Evolutionary conservation across 1,140 invertebrate species (phyloP).

Genomic region (Coenobita brevimanus): DNA sequence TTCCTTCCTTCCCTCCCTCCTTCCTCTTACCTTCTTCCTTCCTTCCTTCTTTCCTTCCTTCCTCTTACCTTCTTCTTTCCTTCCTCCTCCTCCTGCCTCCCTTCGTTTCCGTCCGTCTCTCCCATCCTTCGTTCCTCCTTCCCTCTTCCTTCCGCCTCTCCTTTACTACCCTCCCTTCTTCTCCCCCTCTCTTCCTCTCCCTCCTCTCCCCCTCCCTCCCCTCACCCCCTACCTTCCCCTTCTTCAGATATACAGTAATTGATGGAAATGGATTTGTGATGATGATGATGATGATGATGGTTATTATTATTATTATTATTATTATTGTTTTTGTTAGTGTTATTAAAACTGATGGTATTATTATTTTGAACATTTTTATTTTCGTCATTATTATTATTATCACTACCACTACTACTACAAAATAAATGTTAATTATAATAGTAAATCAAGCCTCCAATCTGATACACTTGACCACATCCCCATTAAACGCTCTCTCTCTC

Average conservation of each 20-base stretch:
- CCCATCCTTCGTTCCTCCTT: no score
- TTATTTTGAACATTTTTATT: no score
- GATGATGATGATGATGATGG: no score
- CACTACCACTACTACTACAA: not conserved
- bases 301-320: no score
- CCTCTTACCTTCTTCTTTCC: not conserved
- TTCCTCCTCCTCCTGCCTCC: not conserved
- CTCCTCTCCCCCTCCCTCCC: not conserved
- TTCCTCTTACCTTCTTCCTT: not conserved
- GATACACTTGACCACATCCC: no score
- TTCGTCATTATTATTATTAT: conserved; percentile 4
- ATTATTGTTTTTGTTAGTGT: no score
- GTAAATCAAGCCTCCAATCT: no score
- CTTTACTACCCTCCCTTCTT: not conserved
- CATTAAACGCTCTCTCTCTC: not conserved
- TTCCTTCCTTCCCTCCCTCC: no score
- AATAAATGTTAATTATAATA: no score
- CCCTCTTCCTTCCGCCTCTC: not conserved
- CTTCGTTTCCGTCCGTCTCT: not conserved
- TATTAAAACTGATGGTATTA: no score
- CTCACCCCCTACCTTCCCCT: not conserved
- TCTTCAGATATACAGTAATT: no score
- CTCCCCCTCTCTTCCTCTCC: not conserved
- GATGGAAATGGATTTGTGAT: no score
- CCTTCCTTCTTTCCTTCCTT: not conserved